Evolutionary conservation across 2,113 vertebrate genomes (phyloP).

Genomic region (Ibidorhyncha struthersii): DNA sequence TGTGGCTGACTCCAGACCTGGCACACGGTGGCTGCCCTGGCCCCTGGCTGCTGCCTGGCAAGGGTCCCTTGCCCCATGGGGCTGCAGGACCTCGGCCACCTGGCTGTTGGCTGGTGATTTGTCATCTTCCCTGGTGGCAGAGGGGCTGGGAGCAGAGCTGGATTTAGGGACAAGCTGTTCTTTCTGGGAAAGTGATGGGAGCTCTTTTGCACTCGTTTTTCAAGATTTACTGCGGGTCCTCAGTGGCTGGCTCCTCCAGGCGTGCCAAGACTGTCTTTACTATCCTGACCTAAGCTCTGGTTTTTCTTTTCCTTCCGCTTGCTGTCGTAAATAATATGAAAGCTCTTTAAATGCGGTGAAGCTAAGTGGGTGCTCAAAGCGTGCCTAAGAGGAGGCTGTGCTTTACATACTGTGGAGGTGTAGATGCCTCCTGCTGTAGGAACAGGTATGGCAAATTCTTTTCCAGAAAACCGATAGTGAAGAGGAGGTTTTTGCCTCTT

Average conservation of each 20-base stretch:
- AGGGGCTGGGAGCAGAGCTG: neutral
- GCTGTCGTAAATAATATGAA: neutral
- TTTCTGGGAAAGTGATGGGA: neutral
- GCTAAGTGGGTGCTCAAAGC: neutral
- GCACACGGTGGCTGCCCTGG: neutral
- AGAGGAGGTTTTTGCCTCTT: neutral
- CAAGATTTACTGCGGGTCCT: neutral
- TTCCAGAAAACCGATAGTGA: neutral
- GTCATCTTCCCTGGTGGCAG: neutral
- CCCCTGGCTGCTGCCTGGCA: neutral
- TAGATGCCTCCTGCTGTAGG: neutral
- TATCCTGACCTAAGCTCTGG: neutral
- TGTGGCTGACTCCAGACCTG: neutral
- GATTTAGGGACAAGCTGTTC: constrained; percentile 21
- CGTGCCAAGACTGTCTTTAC: neutral
- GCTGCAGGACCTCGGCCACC: neutral
- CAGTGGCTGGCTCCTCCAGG: neutral
- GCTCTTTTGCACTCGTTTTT: accelerated
- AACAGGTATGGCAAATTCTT: neutral
- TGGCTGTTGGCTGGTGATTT: neutral
- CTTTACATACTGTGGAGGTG: neutral
- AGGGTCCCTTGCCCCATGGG: neutral
- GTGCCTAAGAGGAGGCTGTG: neutral
- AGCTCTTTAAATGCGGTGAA: neutral
- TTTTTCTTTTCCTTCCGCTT: neutral